These are phyloP conservation scores for Pseudonaja textilis DNA, from an alignment of 2,113 vertebrate genomes.

Conservation along the genomic window DNA sequence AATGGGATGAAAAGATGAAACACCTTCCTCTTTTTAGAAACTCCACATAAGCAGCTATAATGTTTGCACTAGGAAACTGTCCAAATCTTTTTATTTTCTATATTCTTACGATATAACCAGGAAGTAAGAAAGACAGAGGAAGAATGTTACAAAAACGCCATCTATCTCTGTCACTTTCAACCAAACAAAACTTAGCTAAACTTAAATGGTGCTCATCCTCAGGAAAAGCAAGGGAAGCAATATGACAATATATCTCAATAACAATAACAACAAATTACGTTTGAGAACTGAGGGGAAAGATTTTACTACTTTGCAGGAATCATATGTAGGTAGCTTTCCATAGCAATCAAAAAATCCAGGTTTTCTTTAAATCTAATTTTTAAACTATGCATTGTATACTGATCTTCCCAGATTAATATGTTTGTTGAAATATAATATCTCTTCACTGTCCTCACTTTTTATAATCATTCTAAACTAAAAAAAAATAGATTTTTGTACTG, in stretches of 20 bases:
- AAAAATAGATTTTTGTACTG: background rate
- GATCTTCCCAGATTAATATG: background rate
- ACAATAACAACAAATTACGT: background rate
- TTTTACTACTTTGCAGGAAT: background rate
- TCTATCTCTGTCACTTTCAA: background rate
- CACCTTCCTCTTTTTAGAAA: background rate
- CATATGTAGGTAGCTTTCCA: background rate
- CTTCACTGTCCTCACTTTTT: background rate
- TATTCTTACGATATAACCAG: background rate
- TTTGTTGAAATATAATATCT: background rate
- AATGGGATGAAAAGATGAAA: background rate
- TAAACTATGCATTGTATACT: background rate
- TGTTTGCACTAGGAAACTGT: background rate
- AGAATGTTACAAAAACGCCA: background rate
- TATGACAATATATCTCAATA: background rate
- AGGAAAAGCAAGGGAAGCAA: background rate
- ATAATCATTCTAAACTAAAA: background rate
- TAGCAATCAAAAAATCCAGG: background rate
- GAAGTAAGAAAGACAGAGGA: background rate
- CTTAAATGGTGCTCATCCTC: background rate
- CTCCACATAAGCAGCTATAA: background rate
- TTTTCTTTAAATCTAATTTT: background rate
- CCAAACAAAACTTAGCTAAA: background rate
- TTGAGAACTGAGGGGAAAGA: background rate
- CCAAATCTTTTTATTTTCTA: background rate